Percentiles rank a stretch among this genome's conserved stretches.
These are phyloP conservation scores for Drosophila dunni DNA, from an alignment of 1,140 invertebrate species.

Conservation along the genomic window DNA sequence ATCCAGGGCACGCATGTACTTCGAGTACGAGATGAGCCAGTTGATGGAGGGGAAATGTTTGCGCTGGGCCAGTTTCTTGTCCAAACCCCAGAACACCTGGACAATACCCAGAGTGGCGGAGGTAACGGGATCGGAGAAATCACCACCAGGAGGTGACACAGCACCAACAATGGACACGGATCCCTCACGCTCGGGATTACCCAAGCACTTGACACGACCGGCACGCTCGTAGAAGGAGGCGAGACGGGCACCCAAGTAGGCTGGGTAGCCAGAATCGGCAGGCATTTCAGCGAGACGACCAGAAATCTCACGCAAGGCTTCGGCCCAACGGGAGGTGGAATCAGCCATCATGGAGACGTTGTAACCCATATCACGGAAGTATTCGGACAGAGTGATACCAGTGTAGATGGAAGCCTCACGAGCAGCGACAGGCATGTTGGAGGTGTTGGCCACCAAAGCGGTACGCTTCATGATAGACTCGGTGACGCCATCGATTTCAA, in stretches of 20 bases:
- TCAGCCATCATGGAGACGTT: slow-evolving; percentile 99
- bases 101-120: slow-evolving; percentile 99
- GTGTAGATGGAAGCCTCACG: slow-evolving; percentile 99
- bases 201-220: slow-evolving; percentile 98
- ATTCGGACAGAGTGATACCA: slow-evolving; percentile 97
- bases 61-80: slow-evolving; percentile 99
- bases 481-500: slow-evolving; percentile 97
- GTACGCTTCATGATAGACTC: slow-evolving; percentile 99
- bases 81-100: slow-evolving; percentile 99
- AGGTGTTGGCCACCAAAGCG: slow-evolving; percentile 99
- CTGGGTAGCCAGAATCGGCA: slow-evolving; percentile 99
- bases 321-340: slow-evolving; percentile 99
- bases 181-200: slow-evolving; percentile 98
- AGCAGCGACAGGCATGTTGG: slow-evolving; percentile 99
- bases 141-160: slow-evolving; percentile 99
- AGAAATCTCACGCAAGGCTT: slow-evolving; percentile 99
- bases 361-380: slow-evolving; percentile 99
- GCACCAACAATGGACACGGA: slow-evolving; percentile 99
- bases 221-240: slow-evolving; percentile 99
- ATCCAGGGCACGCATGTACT: slow-evolving; percentile 98
- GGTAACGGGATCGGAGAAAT: slow-evolving; percentile 99
- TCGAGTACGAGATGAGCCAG: slow-evolving; percentile 99
- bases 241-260: slow-evolving; percentile 98
- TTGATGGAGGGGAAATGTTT: slow-evolving; percentile 99
- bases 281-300: slow-evolving; percentile 99